Percentiles rank a stretch among this genome's conserved stretches.
phyloP scores from a whole-genome alignment of 2,113 vertebrate species.

The Cynopterus brachyotis region DNA sequence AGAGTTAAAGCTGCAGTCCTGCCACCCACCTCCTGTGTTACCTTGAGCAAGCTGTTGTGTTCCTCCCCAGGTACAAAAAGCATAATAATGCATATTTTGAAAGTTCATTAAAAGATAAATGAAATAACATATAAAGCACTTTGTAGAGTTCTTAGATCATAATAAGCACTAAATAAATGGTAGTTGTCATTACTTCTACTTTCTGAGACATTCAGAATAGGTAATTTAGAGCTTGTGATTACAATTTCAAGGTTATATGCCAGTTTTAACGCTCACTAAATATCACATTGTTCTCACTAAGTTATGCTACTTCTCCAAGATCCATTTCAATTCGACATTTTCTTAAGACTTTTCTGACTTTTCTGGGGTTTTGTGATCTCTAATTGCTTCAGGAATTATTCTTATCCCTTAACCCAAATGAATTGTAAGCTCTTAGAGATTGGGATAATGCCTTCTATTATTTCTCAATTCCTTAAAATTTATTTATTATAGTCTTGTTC shows the following conservation, averaged over 20 bases:
- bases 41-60: background rate
- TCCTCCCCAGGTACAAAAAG: background rate
- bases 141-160: background rate
- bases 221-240: too few species aligned
- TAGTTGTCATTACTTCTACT: background rate
- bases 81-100: background rate
- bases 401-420: background rate
- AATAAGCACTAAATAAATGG: background rate
- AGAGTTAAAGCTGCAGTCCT: background rate
- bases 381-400: background rate
- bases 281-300: background rate
- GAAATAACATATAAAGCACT: background rate
- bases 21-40: background rate
- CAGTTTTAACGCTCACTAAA: background rate
- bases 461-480: background rate
- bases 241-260: background rate
- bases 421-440: background rate
- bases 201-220: background rate
- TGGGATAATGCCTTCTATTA: background rate
- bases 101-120: background rate
- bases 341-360: background rate
- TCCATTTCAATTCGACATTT: background rate
- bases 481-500: background rate
- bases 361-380: background rate
- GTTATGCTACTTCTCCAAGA: background rate